phyloP scores from a whole-genome alignment of 2,113 vertebrate genomes.

The Axis porcinus region DNA sequence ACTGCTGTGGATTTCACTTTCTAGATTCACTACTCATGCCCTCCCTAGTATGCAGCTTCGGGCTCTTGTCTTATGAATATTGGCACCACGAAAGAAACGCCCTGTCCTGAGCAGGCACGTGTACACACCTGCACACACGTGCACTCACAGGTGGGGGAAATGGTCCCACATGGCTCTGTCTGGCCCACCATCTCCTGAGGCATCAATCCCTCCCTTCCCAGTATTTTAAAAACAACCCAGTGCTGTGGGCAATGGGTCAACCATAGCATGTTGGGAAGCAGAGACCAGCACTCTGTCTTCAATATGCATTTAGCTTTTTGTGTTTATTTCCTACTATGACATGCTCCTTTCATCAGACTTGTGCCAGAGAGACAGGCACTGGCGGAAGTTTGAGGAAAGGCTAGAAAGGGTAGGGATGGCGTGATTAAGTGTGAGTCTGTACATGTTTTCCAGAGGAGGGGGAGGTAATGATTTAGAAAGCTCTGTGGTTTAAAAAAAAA shows the following conservation, averaged over 20 bases:
- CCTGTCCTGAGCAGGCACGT: accelerated
- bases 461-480: background rate
- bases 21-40: background rate
- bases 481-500: background rate
- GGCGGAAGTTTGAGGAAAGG: background rate
- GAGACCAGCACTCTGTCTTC: background rate
- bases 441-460: background rate
- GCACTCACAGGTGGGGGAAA: background rate
- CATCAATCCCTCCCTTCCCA: background rate
- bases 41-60: too few species aligned
- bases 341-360: background rate
- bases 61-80: background rate
- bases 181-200: background rate
- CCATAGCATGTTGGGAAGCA: background rate
- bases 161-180: too few species aligned
- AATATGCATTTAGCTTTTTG: background rate
- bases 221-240: background rate
- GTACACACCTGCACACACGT: accelerated
- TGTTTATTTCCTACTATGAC: background rate
- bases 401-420: background rate
- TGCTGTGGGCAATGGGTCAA: accelerated
- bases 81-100: background rate
- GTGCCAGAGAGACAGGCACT: background rate
- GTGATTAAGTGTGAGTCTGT: background rate
- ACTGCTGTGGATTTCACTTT: too few species aligned